These are phyloP conservation scores for Anisognathus igniventris DNA, from an alignment of 2,797 vertebrate species.

Conservation along the genomic window DNA sequence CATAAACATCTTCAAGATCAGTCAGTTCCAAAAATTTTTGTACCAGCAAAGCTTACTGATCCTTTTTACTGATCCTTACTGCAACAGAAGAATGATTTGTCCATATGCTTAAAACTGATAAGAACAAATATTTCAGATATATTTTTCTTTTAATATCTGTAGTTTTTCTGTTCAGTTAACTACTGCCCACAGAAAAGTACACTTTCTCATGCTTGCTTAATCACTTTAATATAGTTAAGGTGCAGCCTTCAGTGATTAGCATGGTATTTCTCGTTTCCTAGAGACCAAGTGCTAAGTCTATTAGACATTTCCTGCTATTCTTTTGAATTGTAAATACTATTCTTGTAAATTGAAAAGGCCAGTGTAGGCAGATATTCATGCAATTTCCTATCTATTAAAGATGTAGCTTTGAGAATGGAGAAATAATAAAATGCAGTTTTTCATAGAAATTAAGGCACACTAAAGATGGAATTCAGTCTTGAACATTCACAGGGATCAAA, in stretches of 20 bases:
- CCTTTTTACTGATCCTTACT: not conserved
- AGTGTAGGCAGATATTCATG: constrained; percentile 49
- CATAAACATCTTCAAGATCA: not conserved
- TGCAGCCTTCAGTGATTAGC: constrained; percentile 55
- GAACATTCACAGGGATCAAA: not conserved
- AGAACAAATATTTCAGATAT: not conserved
- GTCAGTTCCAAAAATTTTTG: not conserved
- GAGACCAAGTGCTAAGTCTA: constrained; percentile 64
- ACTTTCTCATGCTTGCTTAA: constrained; percentile 39
- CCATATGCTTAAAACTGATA: not conserved
- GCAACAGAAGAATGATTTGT: not conserved
- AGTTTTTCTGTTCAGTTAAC: not conserved
- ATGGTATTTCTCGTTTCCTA: constrained; percentile 65
- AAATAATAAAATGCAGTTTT: constrained; percentile 33
- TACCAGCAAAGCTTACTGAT: not conserved
- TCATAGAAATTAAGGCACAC: not conserved
- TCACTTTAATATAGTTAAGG: constrained; percentile 50
- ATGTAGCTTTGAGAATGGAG: constrained; percentile 16
- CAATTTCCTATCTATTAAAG: constrained; percentile 56
- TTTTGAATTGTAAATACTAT: constrained; percentile 73
- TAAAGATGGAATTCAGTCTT: not conserved
- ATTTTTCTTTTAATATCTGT: constrained; percentile 10
- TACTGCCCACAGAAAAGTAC: constrained; percentile 10
- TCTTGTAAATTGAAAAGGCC: constrained; percentile 64
- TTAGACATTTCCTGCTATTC: constrained; percentile 70